These are phyloP conservation scores for Plusia festucae DNA, from an alignment of 2,888 invertebrate genomes.

Conservation along the genomic window DNA sequence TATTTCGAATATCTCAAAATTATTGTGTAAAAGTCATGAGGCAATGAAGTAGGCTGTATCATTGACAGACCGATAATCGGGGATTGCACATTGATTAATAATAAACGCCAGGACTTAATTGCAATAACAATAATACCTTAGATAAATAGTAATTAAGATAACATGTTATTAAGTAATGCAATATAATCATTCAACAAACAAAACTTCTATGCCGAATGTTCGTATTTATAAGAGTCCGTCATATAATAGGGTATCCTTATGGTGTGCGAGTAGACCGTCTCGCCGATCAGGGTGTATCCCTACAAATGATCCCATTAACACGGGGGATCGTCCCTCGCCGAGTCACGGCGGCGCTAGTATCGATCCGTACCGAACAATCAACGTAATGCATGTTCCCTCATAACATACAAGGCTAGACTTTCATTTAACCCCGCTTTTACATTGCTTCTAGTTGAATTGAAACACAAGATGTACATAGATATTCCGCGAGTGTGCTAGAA, in stretches of 20 bases:
- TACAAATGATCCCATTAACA: conserved; percentile 78
- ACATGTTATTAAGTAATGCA: not conserved
- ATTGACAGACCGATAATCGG: too few relatives aligned
- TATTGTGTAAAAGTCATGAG: too few relatives aligned
- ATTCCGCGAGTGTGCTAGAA: conserved; percentile 25
- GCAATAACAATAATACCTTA: not conserved
- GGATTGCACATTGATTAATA: not conserved
- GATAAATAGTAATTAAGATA: not conserved
- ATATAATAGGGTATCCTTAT: conserved; percentile 37
- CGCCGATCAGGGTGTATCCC: conserved; percentile 69
- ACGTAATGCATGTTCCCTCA: conserved; percentile 41
- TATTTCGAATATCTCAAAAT: too few relatives aligned
- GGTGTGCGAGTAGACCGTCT: conserved; percentile 61
- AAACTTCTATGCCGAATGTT: not conserved
- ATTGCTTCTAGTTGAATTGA: conserved; percentile 15
- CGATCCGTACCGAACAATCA: conserved; percentile 65
- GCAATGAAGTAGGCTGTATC: too few relatives aligned
- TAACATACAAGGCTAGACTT: conserved; percentile 31
- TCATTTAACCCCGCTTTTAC: conserved; percentile 25
- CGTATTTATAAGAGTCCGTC: conserved; percentile 10
- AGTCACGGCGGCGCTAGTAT: conserved; percentile 71
- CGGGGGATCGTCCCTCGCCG: conserved; percentile 75
- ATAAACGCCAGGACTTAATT: not conserved
- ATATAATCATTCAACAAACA: not conserved
- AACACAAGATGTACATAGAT: conserved; percentile 13